Percentiles rank a stretch among this genome's conserved stretches.
Conservation (phyloP, 2,797 vertebrate species). For the Semotilus atromaculatus region DNA sequence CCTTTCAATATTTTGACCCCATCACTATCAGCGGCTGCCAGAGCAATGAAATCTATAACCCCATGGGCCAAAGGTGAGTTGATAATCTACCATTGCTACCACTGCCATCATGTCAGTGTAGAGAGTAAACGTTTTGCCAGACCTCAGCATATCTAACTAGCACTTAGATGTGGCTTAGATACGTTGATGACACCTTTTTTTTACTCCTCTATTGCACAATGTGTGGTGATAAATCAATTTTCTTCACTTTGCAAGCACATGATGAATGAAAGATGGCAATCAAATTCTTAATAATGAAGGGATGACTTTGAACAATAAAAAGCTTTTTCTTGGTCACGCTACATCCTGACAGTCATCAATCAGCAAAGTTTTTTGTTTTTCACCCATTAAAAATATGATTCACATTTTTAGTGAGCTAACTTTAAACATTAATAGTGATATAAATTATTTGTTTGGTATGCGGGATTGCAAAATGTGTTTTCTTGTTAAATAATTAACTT, state of each 20-base stretch:
- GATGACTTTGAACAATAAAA: not conserved
- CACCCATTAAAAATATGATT: slow-evolving; percentile 7
- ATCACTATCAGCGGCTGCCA: slow-evolving; percentile 93
- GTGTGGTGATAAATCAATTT: not conserved
- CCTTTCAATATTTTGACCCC: slow-evolving; percentile 98
- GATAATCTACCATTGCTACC: slow-evolving; percentile 1
- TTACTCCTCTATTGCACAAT: slow-evolving; percentile 5
- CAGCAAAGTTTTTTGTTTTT: slow-evolving; percentile 5
- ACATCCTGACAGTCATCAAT: slow-evolving; percentile 10
- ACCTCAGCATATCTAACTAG: not conserved
- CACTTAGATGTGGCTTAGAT: not conserved
- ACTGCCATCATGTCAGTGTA: not conserved
- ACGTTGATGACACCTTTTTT: not conserved
- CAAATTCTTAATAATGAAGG: slow-evolving; percentile 2
- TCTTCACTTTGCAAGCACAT: slow-evolving; percentile 12
- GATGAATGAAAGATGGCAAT: not conserved
- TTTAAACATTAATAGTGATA: not conserved
- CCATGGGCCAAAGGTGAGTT: slow-evolving; percentile 85
- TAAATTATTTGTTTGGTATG: not conserved
- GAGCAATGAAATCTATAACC: slow-evolving; percentile 88
- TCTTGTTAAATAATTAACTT: not conserved
- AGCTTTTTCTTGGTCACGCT: not conserved
- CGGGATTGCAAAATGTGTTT: not conserved
- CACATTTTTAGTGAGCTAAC: not conserved
- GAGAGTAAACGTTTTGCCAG: slow-evolving; percentile 11